phyloP scores from a whole-genome alignment of 2,113 vertebrate species.

The Cebus imitator region DNA sequence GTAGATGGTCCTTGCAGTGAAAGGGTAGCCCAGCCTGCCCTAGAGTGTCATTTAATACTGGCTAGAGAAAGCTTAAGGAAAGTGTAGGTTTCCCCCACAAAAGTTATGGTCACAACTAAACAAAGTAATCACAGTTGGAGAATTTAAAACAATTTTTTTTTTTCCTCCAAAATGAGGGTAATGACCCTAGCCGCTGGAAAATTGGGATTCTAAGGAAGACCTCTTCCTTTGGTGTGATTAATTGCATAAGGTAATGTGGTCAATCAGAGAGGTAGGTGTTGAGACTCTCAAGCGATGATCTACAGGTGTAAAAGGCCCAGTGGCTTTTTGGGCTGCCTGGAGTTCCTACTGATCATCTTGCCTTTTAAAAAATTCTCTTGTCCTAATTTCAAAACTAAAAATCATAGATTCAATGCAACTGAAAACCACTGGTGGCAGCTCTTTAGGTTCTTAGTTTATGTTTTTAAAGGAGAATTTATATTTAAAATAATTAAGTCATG shows the following conservation, averaged over 20 bases:
- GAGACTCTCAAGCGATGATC: slow-evolving; percentile 37
- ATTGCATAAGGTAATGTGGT: slow-evolving; percentile 56
- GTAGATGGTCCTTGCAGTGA: slow-evolving; percentile 11
- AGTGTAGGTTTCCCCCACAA: slow-evolving; percentile 62
- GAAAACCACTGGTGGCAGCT: slow-evolving; percentile 11
- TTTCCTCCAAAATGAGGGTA: slow-evolving; percentile 16
- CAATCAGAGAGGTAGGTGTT: slow-evolving; percentile 51
- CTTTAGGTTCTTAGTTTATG: slow-evolving; percentile 4
- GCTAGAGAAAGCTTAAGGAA: slow-evolving; percentile 40
- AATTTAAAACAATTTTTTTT: not conserved
- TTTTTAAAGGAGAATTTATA: slow-evolving; percentile 24
- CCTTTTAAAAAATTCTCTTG: not conserved
- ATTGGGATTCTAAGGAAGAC: not conserved
- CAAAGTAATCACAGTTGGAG: slow-evolving; percentile 19
- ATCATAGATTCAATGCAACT: not conserved
- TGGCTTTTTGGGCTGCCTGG: not conserved
- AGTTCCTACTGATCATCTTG: not conserved
- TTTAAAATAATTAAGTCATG: slow-evolving; percentile 53
- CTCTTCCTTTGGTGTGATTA: slow-evolving; percentile 57
- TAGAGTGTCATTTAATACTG: slow-evolving; percentile 27
- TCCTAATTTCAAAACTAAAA: slow-evolving; percentile 43
- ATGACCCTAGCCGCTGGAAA: not conserved
- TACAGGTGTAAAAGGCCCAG: slow-evolving; percentile 3
- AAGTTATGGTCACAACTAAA: slow-evolving; percentile 18
- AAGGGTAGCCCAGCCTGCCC: not conserved